Conservation (phyloP, 2,888 invertebrate genomes). For the Phortica magna region DNA sequence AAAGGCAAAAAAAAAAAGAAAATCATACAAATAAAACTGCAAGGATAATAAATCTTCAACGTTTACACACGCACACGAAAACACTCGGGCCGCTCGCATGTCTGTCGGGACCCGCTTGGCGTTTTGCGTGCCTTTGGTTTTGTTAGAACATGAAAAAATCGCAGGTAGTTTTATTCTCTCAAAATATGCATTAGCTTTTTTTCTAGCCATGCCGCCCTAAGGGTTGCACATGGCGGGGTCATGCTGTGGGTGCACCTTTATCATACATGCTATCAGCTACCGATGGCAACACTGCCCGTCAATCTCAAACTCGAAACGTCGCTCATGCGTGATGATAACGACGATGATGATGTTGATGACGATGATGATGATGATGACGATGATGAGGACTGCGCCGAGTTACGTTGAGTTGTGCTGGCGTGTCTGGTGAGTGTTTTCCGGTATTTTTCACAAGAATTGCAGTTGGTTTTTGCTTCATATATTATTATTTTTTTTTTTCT, state of each 20-base stretch:
- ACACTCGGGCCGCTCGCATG: background rate
- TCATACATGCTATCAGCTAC: background rate
- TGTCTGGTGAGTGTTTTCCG: slow-evolving; percentile 7
- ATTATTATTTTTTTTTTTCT: no score
- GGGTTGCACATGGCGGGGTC: background rate
- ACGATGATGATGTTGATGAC: background rate
- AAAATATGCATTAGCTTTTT: background rate
- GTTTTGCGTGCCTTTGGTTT: background rate
- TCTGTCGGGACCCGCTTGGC: background rate
- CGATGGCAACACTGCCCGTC: background rate
- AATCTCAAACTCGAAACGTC: background rate
- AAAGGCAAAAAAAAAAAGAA: background rate
- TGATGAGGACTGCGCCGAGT: background rate
- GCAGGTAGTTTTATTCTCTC: slow-evolving; percentile 2
- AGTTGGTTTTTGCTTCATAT: slow-evolving; percentile 5
- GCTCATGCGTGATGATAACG: slow-evolving; percentile 5
- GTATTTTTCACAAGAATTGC: slow-evolving; percentile 26
- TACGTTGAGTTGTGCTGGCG: background rate
- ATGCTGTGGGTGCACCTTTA: background rate
- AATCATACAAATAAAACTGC: background rate
- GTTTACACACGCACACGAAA: slow-evolving; percentile 52
- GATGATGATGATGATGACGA: background rate
- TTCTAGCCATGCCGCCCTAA: background rate
- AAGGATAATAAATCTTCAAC: slow-evolving; percentile 63
- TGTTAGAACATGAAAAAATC: background rate